Base-by-base conservation (phyloP, 2,797 vertebrate species). In the Darevskia nairensis region DNA sequence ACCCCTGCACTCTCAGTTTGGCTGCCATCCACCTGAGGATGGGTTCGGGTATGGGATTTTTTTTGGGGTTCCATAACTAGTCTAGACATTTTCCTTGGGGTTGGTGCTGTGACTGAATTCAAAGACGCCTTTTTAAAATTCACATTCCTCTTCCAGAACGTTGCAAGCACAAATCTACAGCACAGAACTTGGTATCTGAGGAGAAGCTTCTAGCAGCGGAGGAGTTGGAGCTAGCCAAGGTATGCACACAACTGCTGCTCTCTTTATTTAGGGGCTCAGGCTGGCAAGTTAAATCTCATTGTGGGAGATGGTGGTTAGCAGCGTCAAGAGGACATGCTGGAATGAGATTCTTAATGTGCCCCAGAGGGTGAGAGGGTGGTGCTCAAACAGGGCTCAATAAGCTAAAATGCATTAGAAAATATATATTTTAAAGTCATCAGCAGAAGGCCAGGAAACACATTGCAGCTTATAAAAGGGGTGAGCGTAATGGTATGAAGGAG, bases 161-260 rank as follows among this genome's bases (percentile, higher is more conserved):
- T 84, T 98, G 97, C 95, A 97, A 96, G 86, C 98, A 97, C 91
- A 96, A 91, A 88, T 77, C 94, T 2, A 82, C 94, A 4, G 74
- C 90, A 0, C 97, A 97, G 85, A 95, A 92, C 44, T 89, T 97
- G 50, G 88, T 98, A 4, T 97, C 97, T 1, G 95, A 95, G 91
- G 95, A 97, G 90, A 96, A 96, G 39, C 97, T 98, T 32, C 91
- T 94, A 85, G 94, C 97, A 72, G 98, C 97, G 1, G 95, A 95
- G 64, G 97, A 98, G n/a, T 86, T 98, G 91, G 98, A 98, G 61
- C 93, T 98, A 80, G 96, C 98, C 92, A 99, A 99, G 98, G 99
- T 99, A 96, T 90, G 1, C 0, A 0, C 0, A 0, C 4, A 25
- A 1, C 35, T 7, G 27, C 6, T 39, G 15, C n/a, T 50, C 32